Conservation (phyloP, 2,113 vertebrate genomes). For the human region GRCh38 chr9:131201501-131202000, state of each 20-base stretch:
- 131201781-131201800: accelerated
- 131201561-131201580: too few species aligned
- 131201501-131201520: too few species aligned
- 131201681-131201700: conserved; percentile 85
- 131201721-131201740: neutral
- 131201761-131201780: accelerated
- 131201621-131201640: conserved; percentile 51
- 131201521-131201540: too few species aligned
- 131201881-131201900: neutral
- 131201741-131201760: accelerated
- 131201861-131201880: neutral
- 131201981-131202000: too few species aligned
- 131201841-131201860: neutral
- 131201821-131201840: neutral
- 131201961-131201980: neutral
- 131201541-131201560: too few species aligned
- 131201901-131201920: neutral
- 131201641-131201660: conserved; percentile 88
- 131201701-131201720: conserved; percentile 95
- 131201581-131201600: neutral
- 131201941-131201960: neutral
- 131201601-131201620: conserved; percentile 4
- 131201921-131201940: neutral
- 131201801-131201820: too few species aligned
- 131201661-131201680: conserved; percentile 90